Percentiles rank a stretch among this genome's conserved stretches.
Conservation (phyloP, 64 coral and sea anemone genomes). For the Platygyra sinensis region DNA sequence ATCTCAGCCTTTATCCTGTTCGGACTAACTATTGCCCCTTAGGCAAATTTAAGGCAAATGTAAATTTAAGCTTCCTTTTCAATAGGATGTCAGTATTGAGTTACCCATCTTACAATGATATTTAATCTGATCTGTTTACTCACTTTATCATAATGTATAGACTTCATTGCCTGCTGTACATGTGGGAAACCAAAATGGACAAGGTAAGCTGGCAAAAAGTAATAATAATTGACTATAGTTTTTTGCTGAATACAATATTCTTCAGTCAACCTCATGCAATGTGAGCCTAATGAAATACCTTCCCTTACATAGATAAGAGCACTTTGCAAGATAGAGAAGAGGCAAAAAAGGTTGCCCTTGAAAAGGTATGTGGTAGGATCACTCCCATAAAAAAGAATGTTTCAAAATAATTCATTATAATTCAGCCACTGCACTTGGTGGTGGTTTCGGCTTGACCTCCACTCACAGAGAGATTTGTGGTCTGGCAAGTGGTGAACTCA, state of each 20-base stretch:
- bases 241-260: too few species aligned
- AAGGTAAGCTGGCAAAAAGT: background rate
- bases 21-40: too few species aligned
- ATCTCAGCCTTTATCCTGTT: too few species aligned
- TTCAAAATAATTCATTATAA: too few species aligned
- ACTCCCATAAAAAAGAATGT: background rate
- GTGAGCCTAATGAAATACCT: background rate
- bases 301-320: background rate
- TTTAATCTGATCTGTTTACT: background rate
- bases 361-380: background rate
- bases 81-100: background rate
- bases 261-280: too few species aligned
- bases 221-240: too few species aligned
- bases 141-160: background rate
- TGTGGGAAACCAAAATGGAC: background rate
- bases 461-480: too few species aligned
- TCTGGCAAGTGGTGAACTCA: too few species aligned
- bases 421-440: too few species aligned
- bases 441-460: too few species aligned
- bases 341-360: background rate
- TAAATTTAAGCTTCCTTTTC: too few species aligned
- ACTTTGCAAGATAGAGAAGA: constrained; percentile 3
- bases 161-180: background rate
- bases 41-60: too few species aligned
- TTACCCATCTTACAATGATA: background rate